phyloP scores from a whole-genome alignment of 1,140 invertebrate genomes.

The Pristionchus pacificus region DNA sequence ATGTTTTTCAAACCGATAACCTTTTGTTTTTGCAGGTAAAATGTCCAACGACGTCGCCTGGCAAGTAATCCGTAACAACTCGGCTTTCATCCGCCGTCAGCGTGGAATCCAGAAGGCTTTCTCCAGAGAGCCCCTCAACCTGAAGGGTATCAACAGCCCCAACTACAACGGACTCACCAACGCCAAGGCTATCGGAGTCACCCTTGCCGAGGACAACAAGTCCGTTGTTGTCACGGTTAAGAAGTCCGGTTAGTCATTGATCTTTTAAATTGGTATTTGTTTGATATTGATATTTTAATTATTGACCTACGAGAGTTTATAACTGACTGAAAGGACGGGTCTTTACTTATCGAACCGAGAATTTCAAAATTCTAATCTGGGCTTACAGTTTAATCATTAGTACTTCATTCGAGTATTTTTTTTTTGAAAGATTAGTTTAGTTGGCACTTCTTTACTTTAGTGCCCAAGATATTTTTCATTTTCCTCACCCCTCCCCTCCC shows the following conservation, averaged over 20 bases:
- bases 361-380: too few species aligned
- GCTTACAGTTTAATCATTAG: neutral
- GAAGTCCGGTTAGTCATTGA: conserved; percentile 13
- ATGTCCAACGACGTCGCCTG: conserved; percentile 30
- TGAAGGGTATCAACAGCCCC: conserved; percentile 27
- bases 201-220: conserved; percentile 20
- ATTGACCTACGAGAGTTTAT: conserved; percentile 3
- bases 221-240: conserved; percentile 27
- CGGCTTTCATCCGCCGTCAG: conserved; percentile 22
- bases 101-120: conserved; percentile 30
- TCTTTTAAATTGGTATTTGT: neutral
- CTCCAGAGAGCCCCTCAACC: conserved; percentile 35
- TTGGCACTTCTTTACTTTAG: too few species aligned
- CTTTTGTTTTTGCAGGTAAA: conserved; percentile 38
- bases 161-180: conserved; percentile 30
- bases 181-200: conserved; percentile 29
- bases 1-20: too few species aligned
- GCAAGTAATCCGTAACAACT: conserved; percentile 35
- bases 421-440: neutral
- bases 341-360: neutral
- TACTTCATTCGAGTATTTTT: neutral
- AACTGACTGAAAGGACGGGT: neutral
- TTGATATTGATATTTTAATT: neutral
- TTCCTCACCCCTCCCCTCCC: too few species aligned
- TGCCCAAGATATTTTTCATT: too few species aligned